phyloP scores from a whole-genome alignment of 64 coral and sea anemone genomes.

The Stichodactyla mertensii region DNA sequence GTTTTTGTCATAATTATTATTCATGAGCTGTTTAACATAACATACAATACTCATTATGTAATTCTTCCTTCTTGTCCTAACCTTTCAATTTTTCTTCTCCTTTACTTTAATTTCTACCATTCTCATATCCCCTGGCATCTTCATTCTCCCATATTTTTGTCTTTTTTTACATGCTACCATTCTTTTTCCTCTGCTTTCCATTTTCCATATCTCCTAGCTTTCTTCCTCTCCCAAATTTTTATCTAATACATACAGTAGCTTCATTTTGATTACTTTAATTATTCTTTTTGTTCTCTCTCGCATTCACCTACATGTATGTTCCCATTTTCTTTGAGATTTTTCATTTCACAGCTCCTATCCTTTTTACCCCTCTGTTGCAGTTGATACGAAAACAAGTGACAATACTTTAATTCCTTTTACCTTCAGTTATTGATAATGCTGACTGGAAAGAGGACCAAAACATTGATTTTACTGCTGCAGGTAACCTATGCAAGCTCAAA shows the following conservation, averaged over 20 bases:
- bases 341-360: too few relatives aligned
- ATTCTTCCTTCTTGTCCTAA: too few relatives aligned
- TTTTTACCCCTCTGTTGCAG: neutral
- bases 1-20: too few relatives aligned
- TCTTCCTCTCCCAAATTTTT: neutral
- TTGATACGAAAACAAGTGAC: neutral
- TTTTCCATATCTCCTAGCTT: neutral
- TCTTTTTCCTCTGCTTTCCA: too few relatives aligned
- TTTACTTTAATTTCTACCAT: too few relatives aligned
- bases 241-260: neutral
- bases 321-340: neutral
- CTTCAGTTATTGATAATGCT: neutral
- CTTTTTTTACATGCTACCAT: too few relatives aligned
- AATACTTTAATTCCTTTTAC: neutral
- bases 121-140: too few relatives aligned
- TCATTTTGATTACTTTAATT: neutral
- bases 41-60: too few relatives aligned
- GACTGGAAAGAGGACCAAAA: neutral
- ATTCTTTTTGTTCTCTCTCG: neutral
- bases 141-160: too few relatives aligned
- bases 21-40: too few relatives aligned
- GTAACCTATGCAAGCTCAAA: neutral
- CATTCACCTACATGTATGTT: neutral
- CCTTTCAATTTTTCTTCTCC: too few relatives aligned
- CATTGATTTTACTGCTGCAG: neutral